Conservation (phyloP, 2,888 invertebrate species). For the Atherix ibis region DNA sequence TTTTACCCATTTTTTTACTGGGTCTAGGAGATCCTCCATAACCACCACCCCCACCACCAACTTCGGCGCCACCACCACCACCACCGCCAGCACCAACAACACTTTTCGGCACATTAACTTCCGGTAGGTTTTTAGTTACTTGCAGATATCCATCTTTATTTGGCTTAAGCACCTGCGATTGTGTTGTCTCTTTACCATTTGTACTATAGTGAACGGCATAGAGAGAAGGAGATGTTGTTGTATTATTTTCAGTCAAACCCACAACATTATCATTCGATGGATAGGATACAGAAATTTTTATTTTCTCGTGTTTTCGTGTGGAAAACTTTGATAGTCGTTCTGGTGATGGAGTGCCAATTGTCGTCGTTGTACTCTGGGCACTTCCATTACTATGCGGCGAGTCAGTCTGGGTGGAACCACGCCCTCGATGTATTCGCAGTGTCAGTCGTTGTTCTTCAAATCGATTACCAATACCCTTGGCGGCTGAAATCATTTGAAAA, state of each 20-base stretch:
- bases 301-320: conserved; percentile 56
- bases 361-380: conserved; percentile 52
- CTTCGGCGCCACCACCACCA: conserved; percentile 8
- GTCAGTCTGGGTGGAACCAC: conserved; percentile 46
- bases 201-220: conserved; percentile 53
- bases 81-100: conserved; percentile 10
- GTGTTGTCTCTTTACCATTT: conserved; percentile 46
- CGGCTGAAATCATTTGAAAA: conserved; percentile 36
- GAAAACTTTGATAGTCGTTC: conserved; percentile 42
- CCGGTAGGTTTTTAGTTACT: conserved; percentile 32
- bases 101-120: conserved; percentile 28
- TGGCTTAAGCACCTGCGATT: conserved; percentile 32
- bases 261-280: conserved; percentile 59
- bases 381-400: conserved; percentile 52
- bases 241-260: conserved; percentile 29
- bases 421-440: conserved; percentile 76
- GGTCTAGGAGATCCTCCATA: conserved; percentile 23
- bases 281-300: conserved; percentile 75
- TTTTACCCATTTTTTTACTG: conserved; percentile 62
- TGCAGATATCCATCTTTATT: conserved; percentile 34
- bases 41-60: background rate
- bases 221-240: conserved; percentile 24
- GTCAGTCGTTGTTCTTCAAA: conserved; percentile 85
- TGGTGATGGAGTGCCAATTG: conserved; percentile 47
- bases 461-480: conserved; percentile 52